Base-by-base conservation (phyloP, 2,888 invertebrate species). In the Agonopterix arenella region DNA sequence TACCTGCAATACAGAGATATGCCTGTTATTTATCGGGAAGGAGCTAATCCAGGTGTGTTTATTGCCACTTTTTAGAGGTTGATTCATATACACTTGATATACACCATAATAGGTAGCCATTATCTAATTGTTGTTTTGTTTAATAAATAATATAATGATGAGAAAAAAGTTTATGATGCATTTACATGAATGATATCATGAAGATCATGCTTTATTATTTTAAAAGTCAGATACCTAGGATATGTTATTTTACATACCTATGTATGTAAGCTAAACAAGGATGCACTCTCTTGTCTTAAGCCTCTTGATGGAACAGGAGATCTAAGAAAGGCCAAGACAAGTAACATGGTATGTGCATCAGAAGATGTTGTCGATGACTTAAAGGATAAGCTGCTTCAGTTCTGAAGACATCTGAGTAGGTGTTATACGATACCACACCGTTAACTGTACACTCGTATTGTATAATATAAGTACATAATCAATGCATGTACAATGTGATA, bases 1-100 rank as follows among this genome's bases (percentile, higher is more conserved):
- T 94, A 90, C 65, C 63, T 94, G 51, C 93, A 94, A 58, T 96
- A 95, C 68, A 93, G 92, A 64, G 81, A 93, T 55, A 93, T 93
- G 60, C 95, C 95, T 0, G 82, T 91, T 0, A 72, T 93, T 11
- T 96, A 93, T 69, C 91, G 94, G 59, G 91, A 90, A 13, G 96
- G 96, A 41, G 93, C 93, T 0, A 91, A 93, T 64, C 91, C 91
- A 64, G 92, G 91, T 90, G 28, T 28, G 28, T 28, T 28, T 28
- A 74, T 53, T 4, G n/a, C 10, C 10, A 10, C 3, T 40, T 40
- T 40, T 40, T 18, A 18, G 18, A 18, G 18, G 18, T 18, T 18
- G 18, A 2, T 18, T 18, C 18, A 18, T 2, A 4, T 18, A 2
- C 1, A 2, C 1, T 2, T 18, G 4, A n/a, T n/a, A n/a, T n/a